Base-by-base conservation (phyloP, 2,113 vertebrate genomes). In the Lontra canadensis region DNA sequence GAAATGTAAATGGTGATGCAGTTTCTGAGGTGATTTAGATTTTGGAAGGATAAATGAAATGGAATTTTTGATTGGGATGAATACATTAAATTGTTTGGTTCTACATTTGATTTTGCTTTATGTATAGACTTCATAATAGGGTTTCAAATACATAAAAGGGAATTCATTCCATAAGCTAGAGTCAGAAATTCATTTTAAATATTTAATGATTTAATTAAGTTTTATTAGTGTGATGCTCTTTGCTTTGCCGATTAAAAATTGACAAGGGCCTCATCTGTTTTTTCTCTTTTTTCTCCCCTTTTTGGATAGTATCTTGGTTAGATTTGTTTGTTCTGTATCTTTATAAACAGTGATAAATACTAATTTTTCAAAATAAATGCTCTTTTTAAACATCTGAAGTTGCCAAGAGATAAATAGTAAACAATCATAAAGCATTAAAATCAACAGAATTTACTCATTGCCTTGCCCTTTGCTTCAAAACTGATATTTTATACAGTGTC, bases 121-220 rank as follows among this genome's bases (percentile, higher is more conserved):
- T 83, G 36, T 71, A 86, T 55, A 81, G 90, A 79, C 47, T 90
- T 94, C 83, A 52, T 80, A 93, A 93, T 78, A 90, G 65, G 42
- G 11, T 36, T 96, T 69, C 55, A 67, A 69, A 89, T 74, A 88
- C 61, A 94, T 93, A 91, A 96, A 94, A 79, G 73, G 74, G 52
- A 96, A 96, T 95, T 95, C 36, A 86, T 88, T 96, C 90, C 96
- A 86, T 94, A 96, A 93, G 29, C 82, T 96, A 83, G 84, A 92
- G 49, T 90, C 91, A 95, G 73, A 96, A 96, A 94, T 88, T 96
- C 44, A 81, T 96, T 96, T 96, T 96, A 96, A 97, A 98, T 96
- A 97, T 94, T 98, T 98, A 94, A 98, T 96, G 86, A 93, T 74
- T 98, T 96, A 96, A 98, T 98, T 98, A 96, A 81, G 44, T 96